Evolutionary conservation across 2,797 vertebrate species (phyloP).

Genomic region (Meriones psammophilus): DNA sequence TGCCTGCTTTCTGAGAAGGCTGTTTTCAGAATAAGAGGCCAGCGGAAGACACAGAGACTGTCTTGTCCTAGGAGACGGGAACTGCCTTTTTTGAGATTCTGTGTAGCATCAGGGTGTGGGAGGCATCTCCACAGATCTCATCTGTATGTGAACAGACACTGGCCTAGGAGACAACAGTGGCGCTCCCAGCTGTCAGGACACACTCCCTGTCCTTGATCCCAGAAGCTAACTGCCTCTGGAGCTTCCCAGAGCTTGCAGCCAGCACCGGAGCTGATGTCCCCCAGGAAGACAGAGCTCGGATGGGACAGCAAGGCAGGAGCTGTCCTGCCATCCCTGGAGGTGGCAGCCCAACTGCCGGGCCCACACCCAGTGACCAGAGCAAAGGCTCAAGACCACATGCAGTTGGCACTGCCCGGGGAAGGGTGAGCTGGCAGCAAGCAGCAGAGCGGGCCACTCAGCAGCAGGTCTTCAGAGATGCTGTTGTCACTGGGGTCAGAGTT

Average conservation of each 20-base stretch:
- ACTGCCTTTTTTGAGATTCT: neutral
- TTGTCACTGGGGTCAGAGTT: neutral
- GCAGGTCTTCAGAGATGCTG: neutral
- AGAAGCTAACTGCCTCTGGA: neutral
- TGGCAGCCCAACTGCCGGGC: neutral
- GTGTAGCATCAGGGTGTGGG: neutral
- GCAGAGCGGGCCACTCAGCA: neutral
- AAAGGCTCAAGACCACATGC: neutral
- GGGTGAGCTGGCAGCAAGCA: neutral
- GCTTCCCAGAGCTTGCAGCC: neutral
- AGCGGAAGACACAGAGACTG: neutral
- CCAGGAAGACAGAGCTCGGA: neutral
- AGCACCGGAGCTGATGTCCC: no score
- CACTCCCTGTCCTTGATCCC: neutral
- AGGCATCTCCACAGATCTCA: neutral
- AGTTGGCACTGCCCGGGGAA: neutral
- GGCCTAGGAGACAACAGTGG: neutral
- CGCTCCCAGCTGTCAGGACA: neutral
- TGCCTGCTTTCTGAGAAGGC: neutral
- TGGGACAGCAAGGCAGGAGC: neutral
- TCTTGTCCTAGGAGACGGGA: neutral
- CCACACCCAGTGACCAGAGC: neutral
- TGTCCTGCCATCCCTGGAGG: neutral
- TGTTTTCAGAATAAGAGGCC: constrained; percentile 11
- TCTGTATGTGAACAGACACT: neutral